phyloP scores from a whole-genome alignment of 1,140 invertebrate genomes.

The Pseudachorutes palmiensis region DNA sequence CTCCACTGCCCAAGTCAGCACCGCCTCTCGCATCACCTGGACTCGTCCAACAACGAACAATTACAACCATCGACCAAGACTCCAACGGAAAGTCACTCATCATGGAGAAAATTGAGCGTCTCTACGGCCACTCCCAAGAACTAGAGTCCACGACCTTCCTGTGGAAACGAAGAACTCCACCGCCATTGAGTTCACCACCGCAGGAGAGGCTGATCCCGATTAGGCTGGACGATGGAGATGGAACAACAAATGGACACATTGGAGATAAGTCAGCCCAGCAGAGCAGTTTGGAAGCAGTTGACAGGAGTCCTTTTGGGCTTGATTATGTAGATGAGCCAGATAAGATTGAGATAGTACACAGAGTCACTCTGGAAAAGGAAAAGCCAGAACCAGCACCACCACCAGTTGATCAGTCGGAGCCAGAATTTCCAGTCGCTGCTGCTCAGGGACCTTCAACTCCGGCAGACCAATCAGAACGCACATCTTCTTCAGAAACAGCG shows the following conservation, averaged over 20 bases:
- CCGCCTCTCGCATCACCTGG: conserved; percentile 11
- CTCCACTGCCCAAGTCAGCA: conserved; percentile 23
- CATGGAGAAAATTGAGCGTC: conserved; percentile 72
- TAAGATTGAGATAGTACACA: not conserved
- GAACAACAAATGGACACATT: conserved; percentile 26
- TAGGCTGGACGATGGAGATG: too few species aligned
- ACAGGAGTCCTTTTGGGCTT: not conserved
- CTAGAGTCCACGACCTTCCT: conserved; percentile 67
- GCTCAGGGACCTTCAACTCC: not conserved
- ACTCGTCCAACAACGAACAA: not conserved
- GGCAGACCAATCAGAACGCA: too few species aligned
- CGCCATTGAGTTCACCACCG: not conserved
- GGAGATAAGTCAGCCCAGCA: conserved; percentile 25
- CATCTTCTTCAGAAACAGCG: not conserved
- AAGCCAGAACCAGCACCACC: too few species aligned
- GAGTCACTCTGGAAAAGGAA: too few species aligned
- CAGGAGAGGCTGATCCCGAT: too few species aligned
- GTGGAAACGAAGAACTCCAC: conserved; percentile 19
- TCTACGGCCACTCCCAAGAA: conserved; percentile 72
- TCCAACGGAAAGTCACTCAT: conserved; percentile 58
- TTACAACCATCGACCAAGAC: not conserved
- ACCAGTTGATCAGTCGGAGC: too few species aligned
- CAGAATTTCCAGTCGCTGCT: not conserved
- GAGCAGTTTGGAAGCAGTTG: not conserved
- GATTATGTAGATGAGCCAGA: not conserved